phyloP scores from a whole-genome alignment of 2,888 invertebrate species.

The Nasonovia ribisnigri region DNA sequence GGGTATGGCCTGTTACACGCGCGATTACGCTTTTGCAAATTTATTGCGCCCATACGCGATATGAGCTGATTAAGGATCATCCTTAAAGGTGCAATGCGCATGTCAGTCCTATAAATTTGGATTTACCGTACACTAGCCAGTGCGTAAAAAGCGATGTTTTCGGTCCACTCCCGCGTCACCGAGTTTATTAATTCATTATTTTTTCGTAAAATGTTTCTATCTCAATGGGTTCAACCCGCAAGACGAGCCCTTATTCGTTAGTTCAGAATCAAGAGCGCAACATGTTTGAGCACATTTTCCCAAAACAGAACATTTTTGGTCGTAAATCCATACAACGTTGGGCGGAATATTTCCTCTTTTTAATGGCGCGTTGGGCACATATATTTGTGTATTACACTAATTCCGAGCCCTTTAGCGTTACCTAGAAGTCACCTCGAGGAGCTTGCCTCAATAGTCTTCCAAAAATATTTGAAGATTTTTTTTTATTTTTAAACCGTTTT shows the following conservation, averaged over 20 bases:
- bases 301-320: no score
- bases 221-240: not conserved
- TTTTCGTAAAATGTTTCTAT: not conserved
- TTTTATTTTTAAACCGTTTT: no score
- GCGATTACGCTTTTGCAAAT: constrained; percentile 10
- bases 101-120: not conserved
- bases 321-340: no score
- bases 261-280: not conserved
- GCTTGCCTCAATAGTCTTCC: no score
- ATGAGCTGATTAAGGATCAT: constrained; percentile 6
- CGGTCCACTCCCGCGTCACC: not conserved
- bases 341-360: no score
- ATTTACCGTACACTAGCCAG: not conserved
- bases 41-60: not conserved
- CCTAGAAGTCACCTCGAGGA: no score
- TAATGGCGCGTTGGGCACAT: no score
- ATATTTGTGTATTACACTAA: no score
- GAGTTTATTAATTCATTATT: not conserved
- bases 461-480: no score
- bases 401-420: no score
- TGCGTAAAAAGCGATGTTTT: not conserved
- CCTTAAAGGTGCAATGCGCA: not conserved
- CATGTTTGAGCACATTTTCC: no score
- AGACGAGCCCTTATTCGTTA: not conserved
- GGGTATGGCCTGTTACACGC: not conserved